Evolutionary conservation across 1,140 invertebrate species (phyloP), one percentile per base, ranked within the genome.

Genomic region (Bombus confusus): DNA sequence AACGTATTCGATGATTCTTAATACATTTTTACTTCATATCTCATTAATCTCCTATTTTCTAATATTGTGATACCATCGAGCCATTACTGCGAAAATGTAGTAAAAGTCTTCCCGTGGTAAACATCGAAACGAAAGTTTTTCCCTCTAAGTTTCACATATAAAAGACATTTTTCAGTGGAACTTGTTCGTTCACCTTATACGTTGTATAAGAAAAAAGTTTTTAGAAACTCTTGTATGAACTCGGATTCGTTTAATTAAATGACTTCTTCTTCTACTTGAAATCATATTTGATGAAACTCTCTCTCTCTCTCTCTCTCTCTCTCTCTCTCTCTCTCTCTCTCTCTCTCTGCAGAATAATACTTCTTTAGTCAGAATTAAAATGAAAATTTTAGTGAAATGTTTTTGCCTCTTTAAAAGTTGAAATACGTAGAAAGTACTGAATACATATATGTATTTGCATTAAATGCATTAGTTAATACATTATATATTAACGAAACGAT

Each of bases 171-270:
- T 22, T 52, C 15, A 39, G n/a, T 10, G 41, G 12, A 52, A 47
- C 72, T 52, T 52, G 10, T 74, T 47, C 28, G 34, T 74, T 74
- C 31, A 31, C n/a, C 28, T n/a, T 74, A 18, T n/a, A 43, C 34
- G 15, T 73, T 31, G 13, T 31, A 73, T 22, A n/a, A n/a, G 39
- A 18, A 73, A 43, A 18, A 13, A 28, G 9, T 13, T 72, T 41
- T n/a, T 4, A n/a, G 13, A 72, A 10, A 43, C 28, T 73, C n/a
- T 1, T 41, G 39, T 73, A n/a, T 31, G 13, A 41, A 73, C 71
- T 73, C 15, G 41, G 18, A 28, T n/a, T n/a, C 28, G 28, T n/a
- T 73, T 73, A 73, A 73, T 73, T 73, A 73, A 73, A 47, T 68
- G 34, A 34, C 34, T 68, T 68, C 64, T 68, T 22, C 18, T 37